Conservation (phyloP, 1,140 invertebrate genomes). For the Trichogramma pretiosum region DNA sequence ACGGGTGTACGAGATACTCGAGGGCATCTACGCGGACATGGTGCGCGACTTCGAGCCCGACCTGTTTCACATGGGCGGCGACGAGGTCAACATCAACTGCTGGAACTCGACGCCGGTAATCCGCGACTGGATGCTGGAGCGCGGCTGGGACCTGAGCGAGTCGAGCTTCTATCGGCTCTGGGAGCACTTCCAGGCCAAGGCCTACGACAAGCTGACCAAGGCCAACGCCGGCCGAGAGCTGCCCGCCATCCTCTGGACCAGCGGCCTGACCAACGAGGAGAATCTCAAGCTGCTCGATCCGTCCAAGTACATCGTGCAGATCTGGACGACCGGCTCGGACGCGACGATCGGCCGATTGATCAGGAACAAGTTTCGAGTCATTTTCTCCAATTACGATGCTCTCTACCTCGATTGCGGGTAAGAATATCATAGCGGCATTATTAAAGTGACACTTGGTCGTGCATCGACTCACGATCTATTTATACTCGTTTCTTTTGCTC, state of each 20-base stretch:
- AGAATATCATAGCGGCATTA: slow-evolving; percentile 14
- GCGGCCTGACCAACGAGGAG: slow-evolving; percentile 59
- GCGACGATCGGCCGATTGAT: slow-evolving; percentile 55
- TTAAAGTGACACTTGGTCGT: no score
- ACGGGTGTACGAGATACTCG: slow-evolving; percentile 63
- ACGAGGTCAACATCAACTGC: slow-evolving; percentile 68
- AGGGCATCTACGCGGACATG: slow-evolving; percentile 63
- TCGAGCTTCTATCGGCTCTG: slow-evolving; percentile 64
- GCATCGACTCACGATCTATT: background rate
- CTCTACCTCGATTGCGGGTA: slow-evolving; percentile 78
- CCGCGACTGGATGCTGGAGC: slow-evolving; percentile 58
- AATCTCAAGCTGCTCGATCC: slow-evolving; percentile 62
- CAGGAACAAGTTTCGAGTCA: slow-evolving; percentile 60
- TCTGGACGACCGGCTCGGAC: slow-evolving; percentile 65
- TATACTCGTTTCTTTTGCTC: slow-evolving; percentile 18
- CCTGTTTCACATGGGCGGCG: slow-evolving; percentile 83
- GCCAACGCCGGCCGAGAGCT: slow-evolving; percentile 50
- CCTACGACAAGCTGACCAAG: slow-evolving; percentile 44
- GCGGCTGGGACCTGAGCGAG: slow-evolving; percentile 50
- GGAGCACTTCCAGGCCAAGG: slow-evolving; percentile 64
- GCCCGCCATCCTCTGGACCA: slow-evolving; percentile 73
- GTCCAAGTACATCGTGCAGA: slow-evolving; percentile 70
- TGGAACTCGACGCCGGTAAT: slow-evolving; percentile 67
- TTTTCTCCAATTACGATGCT: slow-evolving; percentile 78
- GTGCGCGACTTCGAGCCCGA: slow-evolving; percentile 58